Base-by-base conservation (phyloP, 1,140 invertebrate genomes). In the Nomia melanderi region DNA sequence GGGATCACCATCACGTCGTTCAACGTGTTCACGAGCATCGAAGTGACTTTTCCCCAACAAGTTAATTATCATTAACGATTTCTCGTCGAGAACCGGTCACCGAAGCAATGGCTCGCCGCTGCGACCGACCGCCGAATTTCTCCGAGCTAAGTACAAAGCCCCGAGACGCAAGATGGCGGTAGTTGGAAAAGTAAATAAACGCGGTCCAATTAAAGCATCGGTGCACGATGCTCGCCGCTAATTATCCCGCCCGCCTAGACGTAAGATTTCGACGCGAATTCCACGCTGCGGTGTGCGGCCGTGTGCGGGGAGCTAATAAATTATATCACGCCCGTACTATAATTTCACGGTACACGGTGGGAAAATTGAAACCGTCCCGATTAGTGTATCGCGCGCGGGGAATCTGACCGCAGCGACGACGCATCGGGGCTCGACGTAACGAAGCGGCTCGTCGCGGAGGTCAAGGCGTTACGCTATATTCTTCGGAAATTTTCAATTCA, bases 31-130 rank as follows among this genome's bases (percentile, higher is more conserved):
- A n/a, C n/a, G n/a, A n/a, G n/a, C n/a, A n/a, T n/a, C n/a, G n/a
- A n/a, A 29, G 29, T 6, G 65, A 66, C 39, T 12, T 31, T 72
- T 69, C 41, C 14, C 72, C 7, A 47, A 27, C 60, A 53, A 54
- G 59, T 67, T 54, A 31, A 41, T n/a, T 29, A 31, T 36, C 27
- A 76, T 82, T 88, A 90, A 90, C 78, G 86, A 89, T 89, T 89
- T 89, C 84, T 84, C 87, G 86, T 88, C 88, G 14, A 74, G 25
- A 54, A 41, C n/a, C n/a, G 36, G 8, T 50, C 27, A 31, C 36
- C 17, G 29, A 27, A n/a, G 50, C 50, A 2, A n/a, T 20, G 54
- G 31, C 50, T 14, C 17, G 14, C 29, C 41, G 17, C n/a, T n/a
- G n/a, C n/a, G n/a, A n/a, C n/a, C n/a, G n/a, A n/a, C n/a, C n/a